phyloP scores from a whole-genome alignment of 2,888 invertebrate species.

The Tachystola acroxantha region DNA sequence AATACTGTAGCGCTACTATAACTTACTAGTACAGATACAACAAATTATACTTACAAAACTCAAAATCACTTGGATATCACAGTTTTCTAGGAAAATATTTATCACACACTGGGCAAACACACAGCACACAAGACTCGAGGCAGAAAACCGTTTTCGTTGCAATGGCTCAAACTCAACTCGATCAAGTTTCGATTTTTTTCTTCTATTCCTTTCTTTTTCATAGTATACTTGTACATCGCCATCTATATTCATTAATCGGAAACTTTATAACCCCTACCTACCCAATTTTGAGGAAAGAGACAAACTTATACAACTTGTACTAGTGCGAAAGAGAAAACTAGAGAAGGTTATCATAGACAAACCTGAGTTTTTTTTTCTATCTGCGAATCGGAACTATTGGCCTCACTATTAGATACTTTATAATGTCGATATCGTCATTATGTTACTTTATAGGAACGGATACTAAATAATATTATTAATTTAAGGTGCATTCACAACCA shows the following conservation, averaged over 20 bases:
- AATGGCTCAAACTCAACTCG: slow-evolving; percentile 35
- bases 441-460: too few relatives aligned
- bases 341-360: slow-evolving; percentile 5
- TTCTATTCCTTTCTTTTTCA: slow-evolving; percentile 24
- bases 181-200: slow-evolving; percentile 52
- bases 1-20: neutral
- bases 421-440: too few relatives aligned
- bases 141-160: slow-evolving; percentile 74
- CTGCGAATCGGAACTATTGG: slow-evolving; percentile 1
- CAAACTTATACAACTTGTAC: neutral
- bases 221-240: slow-evolving; percentile 28
- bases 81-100: slow-evolving; percentile 52
- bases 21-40: neutral
- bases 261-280: too few relatives aligned
- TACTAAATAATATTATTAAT: too few relatives aligned
- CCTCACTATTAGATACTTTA: slow-evolving; percentile 2
- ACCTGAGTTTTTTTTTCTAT: neutral
- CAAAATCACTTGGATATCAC: slow-evolving; percentile 53
- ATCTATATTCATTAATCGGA: slow-evolving; percentile 37
- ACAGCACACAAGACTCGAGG: slow-evolving; percentile 70
- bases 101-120: slow-evolving; percentile 63
- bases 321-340: neutral
- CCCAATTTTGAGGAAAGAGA: slow-evolving; percentile 16
- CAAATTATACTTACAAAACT: slow-evolving; percentile 57
- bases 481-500: too few relatives aligned